phyloP scores from a whole-genome alignment of 2,888 invertebrate genomes.

The Bombylius major region DNA sequence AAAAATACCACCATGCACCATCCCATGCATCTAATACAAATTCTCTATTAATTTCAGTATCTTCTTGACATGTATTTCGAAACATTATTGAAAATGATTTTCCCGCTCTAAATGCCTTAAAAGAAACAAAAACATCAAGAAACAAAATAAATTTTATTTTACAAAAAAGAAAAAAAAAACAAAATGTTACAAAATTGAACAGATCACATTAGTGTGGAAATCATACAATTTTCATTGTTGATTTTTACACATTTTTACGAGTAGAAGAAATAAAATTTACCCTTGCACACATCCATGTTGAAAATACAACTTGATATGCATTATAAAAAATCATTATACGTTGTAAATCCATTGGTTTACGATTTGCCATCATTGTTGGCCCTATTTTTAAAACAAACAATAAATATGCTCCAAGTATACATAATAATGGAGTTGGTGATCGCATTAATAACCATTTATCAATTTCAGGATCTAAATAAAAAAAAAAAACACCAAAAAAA shows the following conservation, averaged over 20 bases:
- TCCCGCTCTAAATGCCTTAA: conserved; percentile 40
- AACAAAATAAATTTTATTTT: background rate
- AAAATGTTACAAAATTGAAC: background rate
- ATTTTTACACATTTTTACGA: background rate
- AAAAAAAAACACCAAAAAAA: background rate
- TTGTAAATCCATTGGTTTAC: conserved; percentile 60
- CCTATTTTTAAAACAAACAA: conserved; percentile 64
- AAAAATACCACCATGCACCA: conserved; percentile 67
- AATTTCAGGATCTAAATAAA: conserved; percentile 52
- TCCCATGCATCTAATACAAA: conserved; percentile 22
- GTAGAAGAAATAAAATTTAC: conserved; percentile 20
- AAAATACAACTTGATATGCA: conserved; percentile 76
- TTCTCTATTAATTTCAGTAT: background rate
- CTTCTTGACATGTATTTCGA: conserved; percentile 9
- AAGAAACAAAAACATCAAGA: conserved; percentile 13
- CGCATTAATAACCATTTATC: conserved; percentile 69
- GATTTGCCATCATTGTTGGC: conserved; percentile 61
- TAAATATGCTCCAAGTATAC: conserved; percentile 51
- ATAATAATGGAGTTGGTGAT: conserved; percentile 55
- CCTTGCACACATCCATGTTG: conserved; percentile 49
- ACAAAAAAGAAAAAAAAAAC: background rate
- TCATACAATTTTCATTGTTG: background rate
- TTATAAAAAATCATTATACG: conserved; percentile 67
- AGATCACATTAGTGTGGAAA: background rate
- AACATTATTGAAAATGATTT: conserved; percentile 48